These are phyloP conservation scores for Nautilus pompilius DNA, from an alignment of 1,140 invertebrate genomes.

Conservation along the genomic window DNA sequence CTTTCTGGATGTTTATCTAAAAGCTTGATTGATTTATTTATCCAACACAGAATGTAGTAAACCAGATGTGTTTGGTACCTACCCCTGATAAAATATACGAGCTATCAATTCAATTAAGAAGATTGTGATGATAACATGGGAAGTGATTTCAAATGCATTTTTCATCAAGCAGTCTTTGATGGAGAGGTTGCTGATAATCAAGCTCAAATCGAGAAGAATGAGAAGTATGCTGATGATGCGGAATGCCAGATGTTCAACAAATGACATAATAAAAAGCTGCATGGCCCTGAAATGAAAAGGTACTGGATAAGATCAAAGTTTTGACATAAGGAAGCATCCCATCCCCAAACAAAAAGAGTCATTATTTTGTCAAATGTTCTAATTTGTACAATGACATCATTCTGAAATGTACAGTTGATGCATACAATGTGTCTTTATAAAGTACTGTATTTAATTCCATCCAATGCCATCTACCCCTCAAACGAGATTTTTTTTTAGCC, in stretches of 20 bases:
- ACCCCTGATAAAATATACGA: constrained; percentile 54
- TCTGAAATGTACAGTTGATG: too few relatives aligned
- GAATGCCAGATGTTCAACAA: constrained; percentile 45
- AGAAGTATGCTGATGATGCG: constrained; percentile 45
- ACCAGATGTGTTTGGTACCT: too few relatives aligned
- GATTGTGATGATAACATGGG: constrained; percentile 52
- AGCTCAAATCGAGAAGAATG: constrained; percentile 53
- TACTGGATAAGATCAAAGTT: neutral
- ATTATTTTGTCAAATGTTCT: neutral
- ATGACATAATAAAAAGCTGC: constrained; percentile 18
- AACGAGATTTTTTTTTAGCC: too few relatives aligned
- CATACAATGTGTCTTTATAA: too few relatives aligned
- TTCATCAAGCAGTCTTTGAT: constrained; percentile 24
- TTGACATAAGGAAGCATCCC: neutral
- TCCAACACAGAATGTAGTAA: too few relatives aligned
- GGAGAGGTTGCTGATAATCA: constrained; percentile 53
- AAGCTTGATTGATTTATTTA: too few relatives aligned
- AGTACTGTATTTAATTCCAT: too few relatives aligned
- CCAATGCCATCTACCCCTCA: too few relatives aligned
- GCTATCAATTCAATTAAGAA: constrained; percentile 54
- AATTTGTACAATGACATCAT: too few relatives aligned
- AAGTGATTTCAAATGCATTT: constrained; percentile 35
- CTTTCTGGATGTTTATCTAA: too few relatives aligned
- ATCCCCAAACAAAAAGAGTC: neutral
- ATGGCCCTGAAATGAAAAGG: constrained; percentile 28